phyloP scores from a whole-genome alignment of 2,888 invertebrate genomes.

The Papilio protenor region DNA sequence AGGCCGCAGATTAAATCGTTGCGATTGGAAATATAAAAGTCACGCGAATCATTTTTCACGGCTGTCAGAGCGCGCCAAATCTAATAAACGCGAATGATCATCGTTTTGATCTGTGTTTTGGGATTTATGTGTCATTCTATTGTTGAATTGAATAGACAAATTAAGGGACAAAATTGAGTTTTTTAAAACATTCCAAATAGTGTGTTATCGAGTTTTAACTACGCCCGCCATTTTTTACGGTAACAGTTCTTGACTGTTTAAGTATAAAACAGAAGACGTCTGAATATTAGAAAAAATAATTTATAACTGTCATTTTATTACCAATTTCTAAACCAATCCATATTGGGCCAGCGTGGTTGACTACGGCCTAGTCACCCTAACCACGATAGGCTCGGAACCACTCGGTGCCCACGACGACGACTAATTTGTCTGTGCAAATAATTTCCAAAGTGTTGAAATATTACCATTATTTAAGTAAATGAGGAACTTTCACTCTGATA shows the following conservation, averaged over 20 bases:
- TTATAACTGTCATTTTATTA: not conserved
- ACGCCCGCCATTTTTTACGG: too few species aligned
- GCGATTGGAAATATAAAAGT: constrained; percentile 68
- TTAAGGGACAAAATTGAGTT: not conserved
- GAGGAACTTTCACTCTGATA: constrained; percentile 18
- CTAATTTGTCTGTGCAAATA: not conserved
- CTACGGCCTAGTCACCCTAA: too few species aligned
- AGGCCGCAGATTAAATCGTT: constrained; percentile 58
- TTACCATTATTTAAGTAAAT: not conserved
- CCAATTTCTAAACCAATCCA: too few species aligned
- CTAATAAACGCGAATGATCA: constrained; percentile 64
- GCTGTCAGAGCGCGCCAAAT: constrained; percentile 65
- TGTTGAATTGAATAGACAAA: constrained; percentile 29
- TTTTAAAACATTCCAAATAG: not conserved
- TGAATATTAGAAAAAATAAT: constrained; percentile 39
- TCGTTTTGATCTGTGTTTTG: constrained; percentile 60
- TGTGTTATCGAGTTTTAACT: too few species aligned
- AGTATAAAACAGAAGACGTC: not conserved
- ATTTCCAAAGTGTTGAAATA: not conserved
- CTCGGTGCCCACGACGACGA: too few species aligned
- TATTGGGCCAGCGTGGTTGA: too few species aligned
- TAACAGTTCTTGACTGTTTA: too few species aligned
- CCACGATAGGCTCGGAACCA: too few species aligned
- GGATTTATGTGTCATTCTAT: constrained; percentile 65
- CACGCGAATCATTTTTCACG: constrained; percentile 68